These are phyloP conservation scores for Clarias laeviceps DNA, from an alignment of 2,797 vertebrate genomes.

Conservation along the genomic window DNA sequence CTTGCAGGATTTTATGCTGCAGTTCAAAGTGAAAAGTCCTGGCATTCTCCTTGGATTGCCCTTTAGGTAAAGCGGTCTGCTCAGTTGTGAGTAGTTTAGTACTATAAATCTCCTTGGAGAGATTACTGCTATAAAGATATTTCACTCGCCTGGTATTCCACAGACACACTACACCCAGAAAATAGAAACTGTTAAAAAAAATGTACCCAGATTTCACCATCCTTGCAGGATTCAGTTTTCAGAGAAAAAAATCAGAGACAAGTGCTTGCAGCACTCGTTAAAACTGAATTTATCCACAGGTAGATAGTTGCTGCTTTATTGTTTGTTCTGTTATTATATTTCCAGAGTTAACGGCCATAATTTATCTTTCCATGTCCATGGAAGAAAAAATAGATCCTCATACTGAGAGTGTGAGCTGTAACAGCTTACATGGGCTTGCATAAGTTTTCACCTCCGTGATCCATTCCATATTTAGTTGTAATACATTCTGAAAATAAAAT, in stretches of 20 bases:
- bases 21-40: slow-evolving; percentile 1
- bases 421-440: neutral
- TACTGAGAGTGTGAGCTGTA: neutral
- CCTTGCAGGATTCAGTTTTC: slow-evolving; percentile 19
- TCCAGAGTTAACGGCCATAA: neutral
- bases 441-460: neutral
- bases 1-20: neutral
- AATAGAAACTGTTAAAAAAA: neutral
- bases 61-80: slow-evolving; percentile 2
- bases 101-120: slow-evolving; percentile 4
- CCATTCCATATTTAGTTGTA: neutral
- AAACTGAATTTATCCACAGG: slow-evolving; percentile 12
- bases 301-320: slow-evolving; percentile 9
- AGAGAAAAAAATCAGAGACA: neutral
- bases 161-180: neutral
- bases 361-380: neutral
- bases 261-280: neutral
- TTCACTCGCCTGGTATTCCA: neutral
- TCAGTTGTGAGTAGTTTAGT: neutral
- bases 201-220: slow-evolving; percentile 23
- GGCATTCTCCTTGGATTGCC: neutral
- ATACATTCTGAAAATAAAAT: neutral
- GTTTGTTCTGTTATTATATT: neutral
- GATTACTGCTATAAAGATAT: neutral
- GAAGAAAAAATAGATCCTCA: neutral